A percentile compares a stretch with the other conserved stretches of the same genome.
These are phyloP conservation scores for Cygnus buccinator DNA, from an alignment of 2,113 vertebrate species.

Conservation along the genomic window DNA sequence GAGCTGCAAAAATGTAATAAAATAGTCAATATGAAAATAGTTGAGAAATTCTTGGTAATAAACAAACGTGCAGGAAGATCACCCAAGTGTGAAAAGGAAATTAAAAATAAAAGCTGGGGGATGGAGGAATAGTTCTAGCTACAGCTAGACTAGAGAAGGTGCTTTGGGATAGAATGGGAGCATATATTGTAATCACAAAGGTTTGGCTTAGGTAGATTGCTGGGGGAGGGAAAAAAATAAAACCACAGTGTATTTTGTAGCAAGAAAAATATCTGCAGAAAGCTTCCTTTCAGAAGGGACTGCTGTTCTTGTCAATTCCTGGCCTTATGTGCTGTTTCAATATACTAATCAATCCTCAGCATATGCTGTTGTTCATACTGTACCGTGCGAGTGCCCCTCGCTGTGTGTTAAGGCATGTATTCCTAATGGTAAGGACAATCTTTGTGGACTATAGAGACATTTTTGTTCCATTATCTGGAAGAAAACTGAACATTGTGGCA, in stretches of 20 bases:
- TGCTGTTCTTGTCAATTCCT: not conserved
- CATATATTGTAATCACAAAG: not conserved
- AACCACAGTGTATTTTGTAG: not conserved
- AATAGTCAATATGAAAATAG: not conserved
- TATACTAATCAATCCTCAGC: not conserved
- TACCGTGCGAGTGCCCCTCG: fast-evolving
- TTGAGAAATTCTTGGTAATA: not conserved
- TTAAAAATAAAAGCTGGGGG: not conserved
- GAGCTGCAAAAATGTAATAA: not conserved
- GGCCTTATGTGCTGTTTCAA: not conserved
- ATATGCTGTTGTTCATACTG: fast-evolving
- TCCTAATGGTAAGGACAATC: not conserved
- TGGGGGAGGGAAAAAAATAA: not conserved
- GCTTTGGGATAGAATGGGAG: not conserved
- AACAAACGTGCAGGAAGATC: not conserved
- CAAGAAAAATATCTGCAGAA: not conserved
- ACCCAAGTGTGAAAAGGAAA: conserved; percentile 26
- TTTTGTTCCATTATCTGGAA: not conserved
- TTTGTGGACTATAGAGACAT: not conserved
- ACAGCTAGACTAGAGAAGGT: not conserved
- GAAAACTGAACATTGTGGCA: not conserved
- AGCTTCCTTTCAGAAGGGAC: not conserved
- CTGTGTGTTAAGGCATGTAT: not conserved
- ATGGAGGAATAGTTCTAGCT: not conserved
- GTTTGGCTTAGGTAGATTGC: not conserved